These are phyloP conservation scores for Battus philenor DNA, from an alignment of 1,140 invertebrate species.

Conservation along the genomic window DNA sequence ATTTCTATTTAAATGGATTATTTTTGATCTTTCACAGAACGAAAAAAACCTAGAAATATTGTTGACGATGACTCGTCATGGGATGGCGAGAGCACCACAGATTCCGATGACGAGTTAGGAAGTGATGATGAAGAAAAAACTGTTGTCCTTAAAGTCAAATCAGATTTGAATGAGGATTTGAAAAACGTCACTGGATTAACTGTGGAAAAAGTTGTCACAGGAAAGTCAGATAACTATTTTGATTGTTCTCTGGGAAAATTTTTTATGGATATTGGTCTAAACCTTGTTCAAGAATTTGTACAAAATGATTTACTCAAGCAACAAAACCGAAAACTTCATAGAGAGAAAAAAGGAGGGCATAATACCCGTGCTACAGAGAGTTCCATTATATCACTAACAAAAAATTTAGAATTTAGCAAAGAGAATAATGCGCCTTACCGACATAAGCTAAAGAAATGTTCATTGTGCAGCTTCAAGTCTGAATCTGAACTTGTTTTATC, in stretches of 20 bases:
- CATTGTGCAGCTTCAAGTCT: constrained; percentile 94
- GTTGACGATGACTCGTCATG: constrained; percentile 66
- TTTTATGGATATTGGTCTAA: constrained; percentile 93
- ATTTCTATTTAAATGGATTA: no score
- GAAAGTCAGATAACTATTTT: constrained; percentile 82
- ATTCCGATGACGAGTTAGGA: constrained; percentile 74
- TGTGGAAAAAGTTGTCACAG: constrained; percentile 38
- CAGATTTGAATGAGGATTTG: constrained; percentile 70
- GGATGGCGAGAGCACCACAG: constrained; percentile 68
- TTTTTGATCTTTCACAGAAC: constrained; percentile 28
- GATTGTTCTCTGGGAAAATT: constrained; percentile 93
- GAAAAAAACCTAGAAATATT: constrained; percentile 28
- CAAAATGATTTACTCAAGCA: constrained; percentile 92
- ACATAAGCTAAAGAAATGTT: constrained; percentile 88
- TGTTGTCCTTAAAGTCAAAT: constrained; percentile 76
- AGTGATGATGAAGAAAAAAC: constrained; percentile 72
- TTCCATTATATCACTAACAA: constrained; percentile 87
- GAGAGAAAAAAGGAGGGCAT: constrained; percentile 77
- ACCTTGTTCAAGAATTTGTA: constrained; percentile 94
- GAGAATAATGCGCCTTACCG: constrained; percentile 92
- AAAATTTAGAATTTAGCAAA: constrained; percentile 91
- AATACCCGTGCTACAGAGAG: constrained; percentile 83
- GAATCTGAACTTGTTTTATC: constrained; percentile 92
- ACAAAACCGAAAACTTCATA: constrained; percentile 87
- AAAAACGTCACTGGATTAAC: constrained; percentile 61